Evolutionary conservation across 35 echinoderm and acorn worm species (phyloP), one percentile per base, ranked within the genome.

Genomic region (Amphiura filiformis): DNA sequence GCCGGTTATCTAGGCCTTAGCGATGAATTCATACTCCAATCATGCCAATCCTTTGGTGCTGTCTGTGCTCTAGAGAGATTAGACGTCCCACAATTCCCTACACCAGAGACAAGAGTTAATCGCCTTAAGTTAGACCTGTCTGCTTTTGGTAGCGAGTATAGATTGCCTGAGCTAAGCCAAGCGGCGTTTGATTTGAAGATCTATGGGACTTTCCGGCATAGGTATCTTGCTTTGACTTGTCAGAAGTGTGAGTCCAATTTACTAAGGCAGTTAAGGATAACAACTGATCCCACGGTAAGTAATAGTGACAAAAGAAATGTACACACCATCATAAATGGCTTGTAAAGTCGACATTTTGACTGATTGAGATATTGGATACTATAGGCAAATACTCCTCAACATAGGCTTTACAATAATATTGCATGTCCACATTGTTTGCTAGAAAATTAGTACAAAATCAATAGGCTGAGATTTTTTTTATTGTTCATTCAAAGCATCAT

Each of bases 131-230:
- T 98, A 37, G 96, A 98, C 56, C 87, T 98, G 31, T 98, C 96
- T 17, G 96, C 92, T 7, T 98, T 94, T 80, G 96, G 93, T 5
- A 86, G 79, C 57, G 96, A 98, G 61, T 98, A 87, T 78, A 87
- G 92, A 36, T 30, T 92, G 49, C 96, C 96, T 36, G 96, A 98
- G 56, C 80, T 94, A 13, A 90, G 35, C 56, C 87, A 82, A 75
- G 88, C 92, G 23, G 91, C 93, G 14, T 98, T 98, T 84, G 86
- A 92, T 57, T 77, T 98, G 41, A 98, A 98, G 76, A 94, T 98
- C 7, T 98, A 94, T 52, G 96, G 96, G 38, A 98, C 96, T n/a
- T 94, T 92, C 37, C 81, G 96, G 0, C 90, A 98, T 80, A 81
- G 96, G 12, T 92, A 94, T 90, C 89, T 98, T 33, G 77, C 86